Evolutionary conservation across 2,888 invertebrate species (phyloP).

Genomic region (Stictocephala bisonia): DNA sequence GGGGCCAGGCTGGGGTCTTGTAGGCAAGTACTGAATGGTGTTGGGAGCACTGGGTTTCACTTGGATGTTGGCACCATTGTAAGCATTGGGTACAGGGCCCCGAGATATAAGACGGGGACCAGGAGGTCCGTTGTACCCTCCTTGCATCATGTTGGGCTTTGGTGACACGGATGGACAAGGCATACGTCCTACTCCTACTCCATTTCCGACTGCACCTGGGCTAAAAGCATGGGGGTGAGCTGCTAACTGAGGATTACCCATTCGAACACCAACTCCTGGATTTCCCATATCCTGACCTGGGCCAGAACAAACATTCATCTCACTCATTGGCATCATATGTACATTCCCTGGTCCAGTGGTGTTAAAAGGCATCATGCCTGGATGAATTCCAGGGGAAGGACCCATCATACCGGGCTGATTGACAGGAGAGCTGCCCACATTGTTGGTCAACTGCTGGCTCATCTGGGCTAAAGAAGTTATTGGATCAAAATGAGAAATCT

Average conservation of each 20-base stretch:
- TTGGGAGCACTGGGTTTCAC: constrained; percentile 97
- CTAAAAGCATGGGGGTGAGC: constrained; percentile 46
- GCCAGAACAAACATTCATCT: constrained; percentile 64
- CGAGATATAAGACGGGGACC: constrained; percentile 62
- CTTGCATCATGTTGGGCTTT: constrained; percentile 65
- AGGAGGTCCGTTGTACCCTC: constrained; percentile 55
- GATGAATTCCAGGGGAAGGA: constrained; percentile 64
- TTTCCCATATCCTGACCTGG: constrained; percentile 24
- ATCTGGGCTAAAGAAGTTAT: constrained; percentile 94
- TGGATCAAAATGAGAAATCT: constrained; percentile 83
- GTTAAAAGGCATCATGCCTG: constrained; percentile 69
- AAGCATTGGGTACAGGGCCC: constrained; percentile 67
- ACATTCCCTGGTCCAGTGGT: constrained; percentile 67
- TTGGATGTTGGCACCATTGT: constrained; percentile 81
- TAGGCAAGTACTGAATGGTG: constrained; percentile 97
- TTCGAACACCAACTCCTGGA: constrained; percentile 35
- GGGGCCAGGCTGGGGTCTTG: constrained; percentile 85
- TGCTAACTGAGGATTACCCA: constrained; percentile 45
- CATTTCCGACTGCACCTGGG: constrained; percentile 42
- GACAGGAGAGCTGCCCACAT: constrained; percentile 72
- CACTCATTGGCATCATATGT: constrained; percentile 65
- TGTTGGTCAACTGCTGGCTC: constrained; percentile 91
- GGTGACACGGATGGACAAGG: constrained; percentile 58
- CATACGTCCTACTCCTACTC: constrained; percentile 62
- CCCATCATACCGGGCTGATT: constrained; percentile 66